Percentiles rank a stretch among this genome's conserved stretches.
These are phyloP conservation scores for Clivina fossor DNA, from an alignment of 2,888 invertebrate genomes.

Conservation along the genomic window DNA sequence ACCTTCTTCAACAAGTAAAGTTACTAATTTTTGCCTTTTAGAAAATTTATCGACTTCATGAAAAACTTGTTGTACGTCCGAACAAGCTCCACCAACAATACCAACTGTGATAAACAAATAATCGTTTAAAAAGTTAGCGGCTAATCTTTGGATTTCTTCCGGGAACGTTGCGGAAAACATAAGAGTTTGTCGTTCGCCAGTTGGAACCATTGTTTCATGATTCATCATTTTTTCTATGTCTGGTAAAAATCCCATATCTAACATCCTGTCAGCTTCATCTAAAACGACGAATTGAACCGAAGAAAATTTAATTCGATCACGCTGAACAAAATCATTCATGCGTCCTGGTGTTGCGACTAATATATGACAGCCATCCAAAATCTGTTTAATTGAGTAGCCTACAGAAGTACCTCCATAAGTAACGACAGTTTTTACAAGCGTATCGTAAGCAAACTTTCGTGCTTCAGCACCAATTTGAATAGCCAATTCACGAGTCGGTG, in stretches of 20 bases:
- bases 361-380: conserved; percentile 68
- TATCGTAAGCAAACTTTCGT: conserved; percentile 75
- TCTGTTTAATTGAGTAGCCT: conserved; percentile 63
- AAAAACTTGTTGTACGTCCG: conserved; percentile 84
- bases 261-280: conserved; percentile 81
- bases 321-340: conserved; percentile 64
- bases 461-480: conserved; percentile 87
- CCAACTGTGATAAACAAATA: conserved; percentile 92
- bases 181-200: conserved; percentile 63
- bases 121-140: conserved; percentile 72
- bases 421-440: conserved; percentile 72
- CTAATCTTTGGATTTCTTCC: conserved; percentile 72
- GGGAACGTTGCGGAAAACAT: conserved; percentile 83
- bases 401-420: conserved; percentile 87
- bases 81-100: conserved; percentile 88
- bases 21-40: conserved; percentile 73
- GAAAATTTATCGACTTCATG: conserved; percentile 68
- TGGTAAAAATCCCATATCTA: conserved; percentile 71
- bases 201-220: conserved; percentile 62
- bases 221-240: conserved; percentile 63
- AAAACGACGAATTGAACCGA: conserved; percentile 68
- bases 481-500: conserved; percentile 90
- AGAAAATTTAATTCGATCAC: conserved; percentile 59
- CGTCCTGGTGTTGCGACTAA: conserved; percentile 75
- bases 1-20: conserved; percentile 64